A percentile compares a stretch with the other conserved stretches of the same genome.
Conservation (phyloP, 2,113 vertebrate species). For the Martes martes region DNA sequence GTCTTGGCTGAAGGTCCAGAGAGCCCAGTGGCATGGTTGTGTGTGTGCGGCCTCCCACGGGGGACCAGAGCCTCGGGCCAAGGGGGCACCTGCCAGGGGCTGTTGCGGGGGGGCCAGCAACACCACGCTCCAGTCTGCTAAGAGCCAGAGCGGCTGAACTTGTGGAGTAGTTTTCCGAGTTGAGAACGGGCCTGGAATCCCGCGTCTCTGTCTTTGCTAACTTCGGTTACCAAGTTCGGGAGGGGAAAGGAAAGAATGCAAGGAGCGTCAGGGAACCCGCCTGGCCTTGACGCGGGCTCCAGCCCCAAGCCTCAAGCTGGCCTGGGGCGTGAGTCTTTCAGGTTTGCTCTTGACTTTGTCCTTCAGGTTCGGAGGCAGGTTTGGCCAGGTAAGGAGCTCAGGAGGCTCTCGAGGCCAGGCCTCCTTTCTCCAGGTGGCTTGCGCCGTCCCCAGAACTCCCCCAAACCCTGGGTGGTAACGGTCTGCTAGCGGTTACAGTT, state of each 20-base stretch:
- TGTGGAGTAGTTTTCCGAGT: constrained; percentile 36
- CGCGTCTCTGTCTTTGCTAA: background rate
- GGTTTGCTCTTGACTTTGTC: background rate
- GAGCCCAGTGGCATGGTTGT: background rate
- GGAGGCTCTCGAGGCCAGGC: background rate
- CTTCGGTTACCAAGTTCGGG: constrained; percentile 54
- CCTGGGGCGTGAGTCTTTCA: background rate
- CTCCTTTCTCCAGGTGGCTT: background rate
- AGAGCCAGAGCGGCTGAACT: background rate
- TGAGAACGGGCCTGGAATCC: background rate
- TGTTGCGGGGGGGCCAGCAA: background rate
- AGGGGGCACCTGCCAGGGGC: background rate
- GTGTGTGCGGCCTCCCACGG: background rate
- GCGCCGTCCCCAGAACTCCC: background rate
- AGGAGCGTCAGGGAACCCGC: background rate
- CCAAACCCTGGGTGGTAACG: constrained; percentile 68
- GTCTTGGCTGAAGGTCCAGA: background rate
- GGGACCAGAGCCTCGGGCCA: background rate
- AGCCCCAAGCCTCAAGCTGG: background rate
- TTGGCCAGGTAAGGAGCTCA: background rate
- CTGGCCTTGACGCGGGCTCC: background rate
- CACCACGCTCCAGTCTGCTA: background rate
- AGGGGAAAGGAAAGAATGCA: constrained; percentile 35
- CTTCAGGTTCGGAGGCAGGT: constrained; percentile 18
- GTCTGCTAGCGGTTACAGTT: constrained; percentile 41